Conservation (phyloP, 2,888 invertebrate genomes). For the Andricus quercusramuli region DNA sequence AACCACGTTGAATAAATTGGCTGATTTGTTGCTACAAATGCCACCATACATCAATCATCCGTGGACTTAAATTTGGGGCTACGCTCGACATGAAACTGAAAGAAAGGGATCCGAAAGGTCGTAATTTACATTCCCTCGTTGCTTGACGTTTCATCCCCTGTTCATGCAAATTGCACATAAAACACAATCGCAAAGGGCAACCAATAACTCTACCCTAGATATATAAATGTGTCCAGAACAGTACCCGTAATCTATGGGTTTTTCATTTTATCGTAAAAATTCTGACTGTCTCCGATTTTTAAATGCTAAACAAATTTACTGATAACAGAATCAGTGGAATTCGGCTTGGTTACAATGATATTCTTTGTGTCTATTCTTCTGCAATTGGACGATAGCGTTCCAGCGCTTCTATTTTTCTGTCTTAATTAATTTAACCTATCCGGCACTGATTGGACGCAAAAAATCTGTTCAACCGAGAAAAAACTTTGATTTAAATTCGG, state of each 20-base stretch:
- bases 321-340: background rate
- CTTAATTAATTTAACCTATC: background rate
- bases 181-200: conserved; percentile 31
- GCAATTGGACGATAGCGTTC: background rate
- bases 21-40: background rate
- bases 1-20: background rate
- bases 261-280: conserved; percentile 14
- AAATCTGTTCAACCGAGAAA: background rate
- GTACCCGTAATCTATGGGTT: background rate
- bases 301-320: background rate
- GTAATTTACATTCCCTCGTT: conserved; percentile 36
- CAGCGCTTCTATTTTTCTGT: background rate
- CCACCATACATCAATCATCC: conserved; percentile 7
- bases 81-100: conserved; percentile 4
- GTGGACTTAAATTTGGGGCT: conserved; percentile 18
- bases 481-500: background rate
- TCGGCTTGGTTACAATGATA: background rate
- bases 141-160: conserved; percentile 40
- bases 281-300: background rate
- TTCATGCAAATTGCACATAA: conserved; percentile 40
- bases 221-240: conserved; percentile 21
- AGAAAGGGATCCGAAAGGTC: conserved; percentile 28
- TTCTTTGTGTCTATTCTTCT: background rate
- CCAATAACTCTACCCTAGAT: conserved; percentile 30
- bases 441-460: background rate